Conservation (phyloP, 2,797 vertebrate genomes). For the Protosalanx chinensis region DNA sequence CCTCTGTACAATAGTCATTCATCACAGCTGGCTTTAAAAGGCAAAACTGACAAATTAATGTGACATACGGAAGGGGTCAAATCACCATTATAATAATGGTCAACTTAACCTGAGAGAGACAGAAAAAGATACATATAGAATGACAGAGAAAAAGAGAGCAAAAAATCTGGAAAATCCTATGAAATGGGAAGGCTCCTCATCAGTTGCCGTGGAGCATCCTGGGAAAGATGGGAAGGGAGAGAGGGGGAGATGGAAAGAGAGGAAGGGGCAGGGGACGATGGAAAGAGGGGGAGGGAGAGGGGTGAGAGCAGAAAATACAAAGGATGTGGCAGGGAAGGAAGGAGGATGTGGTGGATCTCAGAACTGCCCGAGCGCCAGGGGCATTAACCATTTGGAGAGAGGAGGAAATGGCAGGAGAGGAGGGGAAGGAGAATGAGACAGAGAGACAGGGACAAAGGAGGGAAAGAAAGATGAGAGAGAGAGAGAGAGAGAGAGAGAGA, state of each 20-base stretch:
- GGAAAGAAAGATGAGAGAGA: not conserved
- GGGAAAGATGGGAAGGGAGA: slow-evolving; percentile 13
- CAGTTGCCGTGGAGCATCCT: slow-evolving; percentile 1
- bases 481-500: not conserved
- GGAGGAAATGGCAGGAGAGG: slow-evolving; percentile 12
- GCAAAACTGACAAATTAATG: slow-evolving; percentile 61
- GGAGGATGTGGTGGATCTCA: slow-evolving; percentile 16
- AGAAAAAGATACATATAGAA: not conserved
- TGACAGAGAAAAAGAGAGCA: too few species aligned
- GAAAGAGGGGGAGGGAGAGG: not conserved
- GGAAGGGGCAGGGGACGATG: not conserved
- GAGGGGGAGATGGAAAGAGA: not conserved
- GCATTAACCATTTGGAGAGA: slow-evolving; percentile 48
- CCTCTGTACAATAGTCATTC: slow-evolving; percentile 54
- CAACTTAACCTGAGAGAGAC: not conserved
- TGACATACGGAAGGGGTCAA: slow-evolving; percentile 46
- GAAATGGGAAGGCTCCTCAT: not conserved
- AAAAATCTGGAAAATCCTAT: not conserved
- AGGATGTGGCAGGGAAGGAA: not conserved
- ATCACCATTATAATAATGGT: slow-evolving; percentile 41
- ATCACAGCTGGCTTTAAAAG: slow-evolving; percentile 59
- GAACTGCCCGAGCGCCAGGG: slow-evolving; percentile 30
- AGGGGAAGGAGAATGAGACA: slow-evolving; percentile 9
- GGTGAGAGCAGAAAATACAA: slow-evolving; percentile 8
- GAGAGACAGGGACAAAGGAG: too few species aligned